Conservation (phyloP, 2,113 vertebrate species). For the Lutjanus erythropterus region DNA sequence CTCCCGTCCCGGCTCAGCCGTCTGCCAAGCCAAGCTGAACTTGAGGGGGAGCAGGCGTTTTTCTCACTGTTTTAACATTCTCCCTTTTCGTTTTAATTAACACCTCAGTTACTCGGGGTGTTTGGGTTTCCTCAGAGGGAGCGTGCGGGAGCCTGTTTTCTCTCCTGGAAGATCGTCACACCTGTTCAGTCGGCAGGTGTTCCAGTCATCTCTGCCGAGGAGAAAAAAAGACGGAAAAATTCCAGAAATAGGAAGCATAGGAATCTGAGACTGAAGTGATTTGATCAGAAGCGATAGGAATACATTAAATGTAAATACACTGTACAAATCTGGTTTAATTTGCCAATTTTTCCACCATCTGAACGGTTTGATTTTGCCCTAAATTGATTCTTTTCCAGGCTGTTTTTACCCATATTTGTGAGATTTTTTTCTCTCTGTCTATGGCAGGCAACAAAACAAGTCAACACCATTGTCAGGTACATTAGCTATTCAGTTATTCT, state of each 20-base stretch:
- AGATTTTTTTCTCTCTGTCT: constrained; percentile 39
- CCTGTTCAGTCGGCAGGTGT: constrained; percentile 80
- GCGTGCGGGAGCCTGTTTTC: constrained; percentile 40
- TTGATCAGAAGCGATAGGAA: constrained; percentile 52
- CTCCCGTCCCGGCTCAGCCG: constrained; percentile 70
- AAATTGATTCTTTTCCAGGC: constrained; percentile 5
- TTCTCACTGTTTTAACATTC: constrained; percentile 67
- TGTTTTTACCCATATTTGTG: constrained; percentile 42
- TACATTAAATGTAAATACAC: constrained; percentile 48
- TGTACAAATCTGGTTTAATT: constrained; percentile 50
- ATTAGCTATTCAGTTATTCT: constrained; percentile 85
- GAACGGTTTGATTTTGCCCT: constrained; percentile 29
- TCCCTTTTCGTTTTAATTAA: constrained; percentile 82
- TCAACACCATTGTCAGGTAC: constrained; percentile 77
- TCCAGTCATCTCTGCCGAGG: constrained; percentile 46
- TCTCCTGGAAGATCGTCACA: constrained; percentile 73
- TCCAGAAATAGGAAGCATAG: constrained; percentile 50
- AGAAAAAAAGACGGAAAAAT: constrained; percentile 2
- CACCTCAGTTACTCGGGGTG: constrained; percentile 77
- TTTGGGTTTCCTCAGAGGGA: constrained; percentile 70
- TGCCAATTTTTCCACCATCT: constrained; percentile 17
- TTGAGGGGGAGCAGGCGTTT: constrained; percentile 55
- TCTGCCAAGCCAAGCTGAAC: constrained; percentile 73
- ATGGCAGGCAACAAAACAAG: constrained; percentile 76
- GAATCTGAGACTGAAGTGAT: constrained; percentile 49